Percentiles rank a stretch among this genome's conserved stretches.
These are phyloP conservation scores for Geophilus truncorum DNA, from an alignment of 2,888 invertebrate genomes.

Conservation along the genomic window DNA sequence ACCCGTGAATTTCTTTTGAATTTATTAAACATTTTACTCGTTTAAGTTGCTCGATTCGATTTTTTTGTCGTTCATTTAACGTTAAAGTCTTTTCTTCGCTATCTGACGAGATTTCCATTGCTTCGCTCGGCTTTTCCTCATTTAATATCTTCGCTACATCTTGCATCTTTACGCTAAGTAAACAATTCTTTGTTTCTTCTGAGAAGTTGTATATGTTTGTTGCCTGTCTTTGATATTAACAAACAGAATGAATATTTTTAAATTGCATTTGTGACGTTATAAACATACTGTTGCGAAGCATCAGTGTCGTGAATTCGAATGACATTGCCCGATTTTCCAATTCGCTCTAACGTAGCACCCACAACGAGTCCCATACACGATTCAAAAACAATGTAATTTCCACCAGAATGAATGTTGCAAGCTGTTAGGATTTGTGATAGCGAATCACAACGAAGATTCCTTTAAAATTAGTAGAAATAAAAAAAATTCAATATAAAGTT, in stretches of 20 bases:
- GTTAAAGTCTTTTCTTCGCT: constrained; percentile 36
- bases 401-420: constrained; percentile 70
- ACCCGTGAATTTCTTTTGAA: not conserved
- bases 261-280: constrained; percentile 29
- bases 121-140: not conserved
- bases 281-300: constrained; percentile 60
- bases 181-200: constrained; percentile 62
- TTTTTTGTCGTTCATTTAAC: constrained; percentile 37
- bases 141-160: constrained; percentile 47
- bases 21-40: not conserved
- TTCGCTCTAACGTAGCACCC: constrained; percentile 69
- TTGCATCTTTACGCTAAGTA: constrained; percentile 70
- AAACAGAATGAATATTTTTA: constrained; percentile 14
- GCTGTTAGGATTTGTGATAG: constrained; percentile 80
- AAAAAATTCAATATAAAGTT: constrained; percentile 19
- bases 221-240: constrained; percentile 54
- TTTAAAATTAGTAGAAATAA: too few species aligned
- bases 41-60: not conserved
- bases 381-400: constrained; percentile 74
- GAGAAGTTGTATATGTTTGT: constrained; percentile 74
- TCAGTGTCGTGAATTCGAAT: constrained; percentile 76
- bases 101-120: not conserved
- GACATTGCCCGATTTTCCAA: constrained; percentile 62
- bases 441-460: constrained; percentile 75
- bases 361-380: constrained; percentile 78